Conservation (phyloP, 2,113 vertebrate species). For the Empidonax alnorum region DNA sequence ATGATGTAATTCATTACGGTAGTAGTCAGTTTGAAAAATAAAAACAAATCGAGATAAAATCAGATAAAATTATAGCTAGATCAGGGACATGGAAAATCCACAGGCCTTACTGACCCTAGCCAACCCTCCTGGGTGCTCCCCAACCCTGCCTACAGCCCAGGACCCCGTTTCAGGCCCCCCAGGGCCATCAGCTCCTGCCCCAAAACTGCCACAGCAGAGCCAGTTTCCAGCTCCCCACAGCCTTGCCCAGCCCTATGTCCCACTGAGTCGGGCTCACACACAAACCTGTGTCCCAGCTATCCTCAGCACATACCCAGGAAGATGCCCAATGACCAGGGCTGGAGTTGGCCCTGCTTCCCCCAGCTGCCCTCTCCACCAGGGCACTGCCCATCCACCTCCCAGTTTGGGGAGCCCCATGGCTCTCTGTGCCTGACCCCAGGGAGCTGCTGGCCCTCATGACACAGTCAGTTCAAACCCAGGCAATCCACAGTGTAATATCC, state of each 20-base stretch:
- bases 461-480: background rate
- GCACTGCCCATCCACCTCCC: background rate
- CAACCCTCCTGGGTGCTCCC: fast-evolving
- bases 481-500: background rate
- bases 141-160: too few relatives aligned
- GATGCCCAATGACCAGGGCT: fast-evolving
- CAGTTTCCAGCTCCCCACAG: background rate
- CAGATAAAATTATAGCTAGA: background rate
- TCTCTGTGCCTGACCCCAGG: background rate
- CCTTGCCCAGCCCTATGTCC: background rate
- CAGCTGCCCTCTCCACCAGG: background rate
- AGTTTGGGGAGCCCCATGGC: fast-evolving
- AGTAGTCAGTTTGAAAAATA: background rate
- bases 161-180: fast-evolving
- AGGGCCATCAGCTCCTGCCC: background rate
- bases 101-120: background rate
- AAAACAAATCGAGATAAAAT: background rate
- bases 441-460: background rate
- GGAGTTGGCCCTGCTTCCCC: background rate
- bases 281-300: background rate
- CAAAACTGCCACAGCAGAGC: background rate
- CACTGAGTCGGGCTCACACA: fast-evolving
- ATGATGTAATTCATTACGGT: background rate
- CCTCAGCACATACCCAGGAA: background rate
- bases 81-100: background rate